Evolutionary conservation across 2,113 vertebrate species (phyloP).

Genomic region (Pterocles burchelli): DNA sequence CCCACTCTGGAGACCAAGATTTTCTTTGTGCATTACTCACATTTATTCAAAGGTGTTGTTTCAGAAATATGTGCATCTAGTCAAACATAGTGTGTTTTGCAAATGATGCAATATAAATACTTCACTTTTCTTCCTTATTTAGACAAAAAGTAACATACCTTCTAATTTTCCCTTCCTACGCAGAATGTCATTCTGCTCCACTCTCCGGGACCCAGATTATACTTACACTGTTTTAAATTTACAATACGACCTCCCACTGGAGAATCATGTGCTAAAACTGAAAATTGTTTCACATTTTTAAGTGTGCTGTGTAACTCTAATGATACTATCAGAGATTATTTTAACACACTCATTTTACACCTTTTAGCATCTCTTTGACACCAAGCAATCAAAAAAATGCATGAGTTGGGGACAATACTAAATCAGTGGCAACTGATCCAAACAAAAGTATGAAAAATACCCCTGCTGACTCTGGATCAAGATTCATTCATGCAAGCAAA

Average conservation of each 20-base stretch:
- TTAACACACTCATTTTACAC: neutral
- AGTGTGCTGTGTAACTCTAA: neutral
- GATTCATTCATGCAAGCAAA: constrained; percentile 4
- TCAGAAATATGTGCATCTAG: neutral
- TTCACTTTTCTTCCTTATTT: neutral
- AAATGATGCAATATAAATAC: neutral
- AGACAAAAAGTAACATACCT: neutral
- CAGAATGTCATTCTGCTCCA: neutral
- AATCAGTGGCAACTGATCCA: neutral
- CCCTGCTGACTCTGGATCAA: neutral
- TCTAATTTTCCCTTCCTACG: neutral
- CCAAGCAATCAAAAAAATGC: neutral
- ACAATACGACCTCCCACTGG: neutral
- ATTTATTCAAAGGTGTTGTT: neutral
- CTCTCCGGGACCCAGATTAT: neutral
- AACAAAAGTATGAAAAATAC: neutral
- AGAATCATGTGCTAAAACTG: neutral
- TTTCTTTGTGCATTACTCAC: neutral
- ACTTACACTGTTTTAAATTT: neutral
- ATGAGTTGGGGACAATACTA: neutral
- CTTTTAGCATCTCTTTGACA: neutral
- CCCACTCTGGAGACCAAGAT: neutral
- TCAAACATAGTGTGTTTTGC: neutral
- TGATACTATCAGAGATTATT: neutral
- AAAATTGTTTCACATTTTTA: neutral